phyloP scores from a whole-genome alignment of 2,888 invertebrate genomes.

The Caenorhabditis becei region DNA sequence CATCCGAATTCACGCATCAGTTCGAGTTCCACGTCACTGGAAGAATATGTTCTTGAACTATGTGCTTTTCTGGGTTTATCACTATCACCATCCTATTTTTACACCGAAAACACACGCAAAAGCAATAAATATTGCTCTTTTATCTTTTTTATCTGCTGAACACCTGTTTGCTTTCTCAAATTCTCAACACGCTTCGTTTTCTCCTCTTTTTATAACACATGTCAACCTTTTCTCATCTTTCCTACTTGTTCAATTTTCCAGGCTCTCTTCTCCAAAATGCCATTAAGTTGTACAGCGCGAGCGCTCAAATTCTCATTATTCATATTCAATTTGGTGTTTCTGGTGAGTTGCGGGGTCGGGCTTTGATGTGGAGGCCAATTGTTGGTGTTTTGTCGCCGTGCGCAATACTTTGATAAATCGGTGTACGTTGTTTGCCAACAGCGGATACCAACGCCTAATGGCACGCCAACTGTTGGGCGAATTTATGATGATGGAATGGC shows the following conservation, averaged over 20 bases:
- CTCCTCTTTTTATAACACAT: conserved; percentile 42
- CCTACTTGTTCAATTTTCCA: conserved; percentile 4
- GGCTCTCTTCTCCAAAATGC: conserved; percentile 66
- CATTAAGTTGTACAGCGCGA: conserved; percentile 80
- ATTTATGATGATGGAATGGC: conserved; percentile 12
- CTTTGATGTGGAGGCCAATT: conserved; percentile 19
- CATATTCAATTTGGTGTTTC: conserved; percentile 81
- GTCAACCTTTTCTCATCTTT: conserved; percentile 31
- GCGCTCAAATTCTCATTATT: conserved; percentile 81
- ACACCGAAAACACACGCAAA: conserved; percentile 1
- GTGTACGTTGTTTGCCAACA: conserved; percentile 36
- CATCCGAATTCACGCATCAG: conserved; percentile 39
- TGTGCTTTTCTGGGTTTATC: background rate
- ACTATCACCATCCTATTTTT: background rate
- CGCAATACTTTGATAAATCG: conserved; percentile 45
- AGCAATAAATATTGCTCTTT: conserved; percentile 30
- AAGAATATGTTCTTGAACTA: conserved; percentile 14
- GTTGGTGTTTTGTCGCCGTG: conserved; percentile 17
- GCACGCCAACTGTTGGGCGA: conserved; percentile 40
- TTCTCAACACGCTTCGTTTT: conserved; percentile 11
- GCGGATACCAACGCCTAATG: conserved; percentile 26
- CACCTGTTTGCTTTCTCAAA: conserved; percentile 43
- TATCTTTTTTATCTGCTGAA: conserved; percentile 26
- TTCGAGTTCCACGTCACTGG: conserved; percentile 37
- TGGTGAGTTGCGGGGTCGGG: conserved; percentile 70